phyloP scores from a whole-genome alignment of 2,888 invertebrate genomes.

The Morpho deidamia region DNA sequence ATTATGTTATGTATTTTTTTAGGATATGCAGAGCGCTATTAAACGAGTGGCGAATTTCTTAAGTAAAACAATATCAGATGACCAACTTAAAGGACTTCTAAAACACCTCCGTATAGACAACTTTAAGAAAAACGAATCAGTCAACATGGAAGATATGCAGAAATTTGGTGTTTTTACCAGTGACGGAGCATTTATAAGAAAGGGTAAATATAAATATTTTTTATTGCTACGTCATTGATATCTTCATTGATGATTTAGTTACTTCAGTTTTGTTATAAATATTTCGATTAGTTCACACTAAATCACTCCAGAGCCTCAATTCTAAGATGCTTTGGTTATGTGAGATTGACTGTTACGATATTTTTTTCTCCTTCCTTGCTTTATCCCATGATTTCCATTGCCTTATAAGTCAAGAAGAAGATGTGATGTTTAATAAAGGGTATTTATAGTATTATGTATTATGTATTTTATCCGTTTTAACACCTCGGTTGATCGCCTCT shows the following conservation, averaged over 20 bases:
- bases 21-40: slow-evolving; percentile 73
- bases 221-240: background rate
- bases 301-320: too few relatives aligned
- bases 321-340: too few relatives aligned
- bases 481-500: too few relatives aligned
- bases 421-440: too few relatives aligned
- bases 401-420: too few relatives aligned
- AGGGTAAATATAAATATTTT: slow-evolving; percentile 41
- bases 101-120: slow-evolving; percentile 85
- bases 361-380: too few relatives aligned
- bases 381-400: too few relatives aligned
- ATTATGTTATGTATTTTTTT: background rate
- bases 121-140: slow-evolving; percentile 85
- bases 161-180: slow-evolving; percentile 68
- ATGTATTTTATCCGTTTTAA: too few relatives aligned
- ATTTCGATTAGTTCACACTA: too few relatives aligned
- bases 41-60: slow-evolving; percentile 76
- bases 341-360: too few relatives aligned
- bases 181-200: slow-evolving; percentile 77
- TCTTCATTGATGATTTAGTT: background rate
- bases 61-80: slow-evolving; percentile 60
- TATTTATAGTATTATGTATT: too few relatives aligned
- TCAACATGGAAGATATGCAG: slow-evolving; percentile 78
- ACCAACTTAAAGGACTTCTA: slow-evolving; percentile 74
- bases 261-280: too few relatives aligned